These are phyloP conservation scores for Kradibia gibbosae DNA, from an alignment of 1,140 invertebrate genomes.

Conservation along the genomic window DNA sequence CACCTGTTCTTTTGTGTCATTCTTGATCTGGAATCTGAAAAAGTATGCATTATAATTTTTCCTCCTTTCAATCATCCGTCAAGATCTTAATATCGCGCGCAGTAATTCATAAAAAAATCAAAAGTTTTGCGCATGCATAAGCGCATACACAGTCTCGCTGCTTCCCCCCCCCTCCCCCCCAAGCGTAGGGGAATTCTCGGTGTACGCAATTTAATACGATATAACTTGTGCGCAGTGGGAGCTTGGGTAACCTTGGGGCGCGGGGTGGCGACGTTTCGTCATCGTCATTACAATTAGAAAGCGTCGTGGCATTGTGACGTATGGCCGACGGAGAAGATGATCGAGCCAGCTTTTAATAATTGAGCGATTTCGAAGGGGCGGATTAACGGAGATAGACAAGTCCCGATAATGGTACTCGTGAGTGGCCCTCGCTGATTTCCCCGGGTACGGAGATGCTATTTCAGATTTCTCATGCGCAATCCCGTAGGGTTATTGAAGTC, in stretches of 20 bases:
- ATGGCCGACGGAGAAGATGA: background rate
- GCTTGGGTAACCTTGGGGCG: conserved; percentile 21
- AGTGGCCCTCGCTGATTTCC: background rate
- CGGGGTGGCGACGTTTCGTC: conserved; percentile 32
- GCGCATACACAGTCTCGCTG: background rate
- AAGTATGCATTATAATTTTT: background rate
- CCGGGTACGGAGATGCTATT: no score
- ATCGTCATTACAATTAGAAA: conserved; percentile 46
- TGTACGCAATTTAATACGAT: background rate
- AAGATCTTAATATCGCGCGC: background rate
- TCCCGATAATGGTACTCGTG: background rate
- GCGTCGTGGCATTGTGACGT: conserved; percentile 2
- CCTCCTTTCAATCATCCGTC: background rate
- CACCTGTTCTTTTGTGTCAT: background rate
- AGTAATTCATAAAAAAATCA: conserved; percentile 15
- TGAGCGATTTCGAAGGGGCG: background rate
- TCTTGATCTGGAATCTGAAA: background rate
- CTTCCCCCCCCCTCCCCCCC: background rate
- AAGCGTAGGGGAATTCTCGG: background rate
- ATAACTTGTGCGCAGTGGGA: background rate
- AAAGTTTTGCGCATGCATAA: background rate
- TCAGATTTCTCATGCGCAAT: no score
- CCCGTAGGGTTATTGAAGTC: no score
- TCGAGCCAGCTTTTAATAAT: conserved; percentile 30
- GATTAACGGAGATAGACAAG: conserved; percentile 11